A percentile compares a stretch with the other conserved stretches of the same genome.
phyloP scores from a whole-genome alignment of 2,797 vertebrate genomes.

The Sebastes matsubarae region DNA sequence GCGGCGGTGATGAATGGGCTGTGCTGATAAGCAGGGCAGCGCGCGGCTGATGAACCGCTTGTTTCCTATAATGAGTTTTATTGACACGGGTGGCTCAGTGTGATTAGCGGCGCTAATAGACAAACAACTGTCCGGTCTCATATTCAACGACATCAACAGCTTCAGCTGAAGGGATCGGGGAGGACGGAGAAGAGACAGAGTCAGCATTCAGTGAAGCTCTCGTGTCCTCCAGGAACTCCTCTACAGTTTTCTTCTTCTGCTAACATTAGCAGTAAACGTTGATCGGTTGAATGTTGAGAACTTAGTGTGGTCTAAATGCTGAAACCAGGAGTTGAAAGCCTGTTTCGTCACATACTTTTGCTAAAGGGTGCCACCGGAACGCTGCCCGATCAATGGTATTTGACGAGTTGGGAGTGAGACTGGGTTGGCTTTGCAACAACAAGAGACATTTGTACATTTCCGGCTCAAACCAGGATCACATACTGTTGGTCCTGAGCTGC shows the following conservation, averaged over 20 bases:
- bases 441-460: too few relatives aligned
- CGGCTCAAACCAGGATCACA: not conserved
- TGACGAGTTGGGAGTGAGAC: too few relatives aligned
- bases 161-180: not conserved
- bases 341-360: too few relatives aligned
- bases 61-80: conserved; percentile 66
- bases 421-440: too few relatives aligned
- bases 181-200: not conserved
- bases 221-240: conserved; percentile 1
- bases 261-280: not conserved
- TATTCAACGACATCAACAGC: conserved; percentile 7
- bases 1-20: conserved; percentile 45
- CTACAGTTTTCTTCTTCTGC: not conserved
- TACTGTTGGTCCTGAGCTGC: not conserved
- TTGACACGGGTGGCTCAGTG: conserved; percentile 48
- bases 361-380: too few relatives aligned
- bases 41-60: conserved; percentile 44
- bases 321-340: not conserved
- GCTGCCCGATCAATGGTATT: accelerated
- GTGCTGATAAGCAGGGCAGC: conserved; percentile 48
- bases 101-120: conserved; percentile 57
- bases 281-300: not conserved
- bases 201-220: not conserved
- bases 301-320: not conserved
- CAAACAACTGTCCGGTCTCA: conserved; percentile 47